Conservation (phyloP, 2,797 vertebrate species). For the Sylvia borin region DNA sequence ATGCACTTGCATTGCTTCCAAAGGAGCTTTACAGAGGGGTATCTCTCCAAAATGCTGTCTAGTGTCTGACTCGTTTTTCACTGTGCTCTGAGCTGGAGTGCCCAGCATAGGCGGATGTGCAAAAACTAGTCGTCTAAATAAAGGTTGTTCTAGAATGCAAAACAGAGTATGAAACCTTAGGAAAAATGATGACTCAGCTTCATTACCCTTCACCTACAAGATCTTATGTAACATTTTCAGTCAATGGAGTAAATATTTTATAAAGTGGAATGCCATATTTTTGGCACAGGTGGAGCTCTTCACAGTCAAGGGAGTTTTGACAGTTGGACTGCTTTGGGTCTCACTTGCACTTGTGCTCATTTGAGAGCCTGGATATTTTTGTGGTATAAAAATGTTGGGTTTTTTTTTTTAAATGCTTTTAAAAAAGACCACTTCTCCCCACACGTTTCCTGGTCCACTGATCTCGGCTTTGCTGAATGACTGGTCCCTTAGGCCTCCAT, state of each 20-base stretch:
- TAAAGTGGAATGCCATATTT: slow-evolving; percentile 60
- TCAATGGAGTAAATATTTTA: slow-evolving; percentile 57
- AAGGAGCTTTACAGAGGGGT: slow-evolving; percentile 70
- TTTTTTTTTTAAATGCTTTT: background rate
- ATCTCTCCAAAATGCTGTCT: slow-evolving; percentile 61
- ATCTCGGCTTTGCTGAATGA: background rate
- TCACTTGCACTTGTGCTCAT: slow-evolving; percentile 9
- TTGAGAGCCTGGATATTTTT: slow-evolving; percentile 24
- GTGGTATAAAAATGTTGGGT: slow-evolving; percentile 3
- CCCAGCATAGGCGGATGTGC: slow-evolving; percentile 55
- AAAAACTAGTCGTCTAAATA: slow-evolving; percentile 37
- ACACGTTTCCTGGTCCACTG: background rate
- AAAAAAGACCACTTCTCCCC: background rate
- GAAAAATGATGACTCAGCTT: slow-evolving; percentile 28
- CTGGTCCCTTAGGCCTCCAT: background rate
- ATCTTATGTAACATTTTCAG: slow-evolving; percentile 39
- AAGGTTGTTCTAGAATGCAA: slow-evolving; percentile 66
- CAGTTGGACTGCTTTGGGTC: background rate
- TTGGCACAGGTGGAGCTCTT: slow-evolving; percentile 43
- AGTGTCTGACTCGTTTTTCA: slow-evolving; percentile 64
- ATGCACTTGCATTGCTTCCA: slow-evolving; percentile 73
- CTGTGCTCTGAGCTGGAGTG: slow-evolving; percentile 62
- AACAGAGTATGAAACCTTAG: slow-evolving; percentile 45
- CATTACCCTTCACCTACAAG: slow-evolving; percentile 26
- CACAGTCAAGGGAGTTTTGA: slow-evolving; percentile 53